Base-by-base conservation (phyloP, 2,113 vertebrate species). In the Motacilla tschutschensis region DNA sequence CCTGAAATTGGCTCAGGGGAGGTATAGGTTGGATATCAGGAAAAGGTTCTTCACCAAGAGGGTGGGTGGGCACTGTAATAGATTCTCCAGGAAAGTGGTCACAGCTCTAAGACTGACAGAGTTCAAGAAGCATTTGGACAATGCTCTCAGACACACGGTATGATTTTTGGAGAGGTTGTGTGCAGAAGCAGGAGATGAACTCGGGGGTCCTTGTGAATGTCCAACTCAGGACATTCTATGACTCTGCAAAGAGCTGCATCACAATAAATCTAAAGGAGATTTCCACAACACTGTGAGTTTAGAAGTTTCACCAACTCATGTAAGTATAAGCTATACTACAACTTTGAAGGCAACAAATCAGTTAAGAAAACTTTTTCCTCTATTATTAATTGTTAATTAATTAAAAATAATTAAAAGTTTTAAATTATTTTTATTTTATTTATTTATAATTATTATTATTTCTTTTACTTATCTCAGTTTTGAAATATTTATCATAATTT, bases 11-110 rank as follows among this genome's bases (percentile, higher is more conserved):
- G 21, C 21, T 26, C 20, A 47, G 14, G 5, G 9, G 31, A n/a
- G 21, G 12, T 35, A 43, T 48, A 62, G 25, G 17, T 2, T 41
- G 41, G 29, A 7, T 15, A 47, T 14, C 1, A 35, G 13, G 1
- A 40, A 47, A 54, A 69, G 16, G 1, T 4, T 60, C 19, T 47
- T 69, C 40, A 25, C 5, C 6, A 21, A 55, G 35, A 55, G 12
- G 4, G 12, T 43, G 26, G 4, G 0, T 41, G 25, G 14, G 11
- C 35, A 41, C 31, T 31, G 10, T 17, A 33, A 64, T 5, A 6
- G 10, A 25, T 1, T 41, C 36, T 31, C 7, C 21, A 36, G 8
- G 31, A 8, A 21, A 85, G 9, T 2, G 8, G 17, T 15, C 14
- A 78, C 31, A 63, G 57, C 26, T 36, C 12, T 26, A 48, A 62